Evolutionary conservation across 2,113 vertebrate genomes (phyloP).

Genomic region (Salminus brasiliensis): DNA sequence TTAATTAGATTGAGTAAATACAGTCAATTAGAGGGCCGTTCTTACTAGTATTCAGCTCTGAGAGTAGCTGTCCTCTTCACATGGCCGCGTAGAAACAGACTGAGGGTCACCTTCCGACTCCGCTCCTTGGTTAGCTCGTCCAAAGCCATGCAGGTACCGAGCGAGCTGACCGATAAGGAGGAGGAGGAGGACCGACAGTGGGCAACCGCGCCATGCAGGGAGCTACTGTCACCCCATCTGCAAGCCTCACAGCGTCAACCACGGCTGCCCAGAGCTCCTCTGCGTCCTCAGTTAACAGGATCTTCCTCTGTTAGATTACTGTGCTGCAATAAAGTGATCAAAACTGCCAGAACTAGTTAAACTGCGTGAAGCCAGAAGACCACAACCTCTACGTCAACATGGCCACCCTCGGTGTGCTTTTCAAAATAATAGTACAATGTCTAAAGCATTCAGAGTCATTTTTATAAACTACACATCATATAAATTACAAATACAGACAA

Average conservation of each 20-base stretch:
- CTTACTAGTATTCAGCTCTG: background rate
- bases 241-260: background rate
- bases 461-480: background rate
- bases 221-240: background rate
- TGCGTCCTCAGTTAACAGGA: background rate
- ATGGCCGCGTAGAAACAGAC: background rate
- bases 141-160: background rate
- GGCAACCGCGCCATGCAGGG: background rate
- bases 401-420: background rate
- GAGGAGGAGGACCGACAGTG: background rate
- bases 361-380: conserved; percentile 12
- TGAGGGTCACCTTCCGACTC: background rate
- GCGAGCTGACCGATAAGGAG: background rate
- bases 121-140: background rate
- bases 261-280: background rate
- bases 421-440: conserved; percentile 48
- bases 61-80: background rate
- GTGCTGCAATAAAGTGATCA: background rate
- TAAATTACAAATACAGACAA: background rate
- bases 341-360: background rate
- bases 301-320: background rate
- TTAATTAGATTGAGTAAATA: background rate
- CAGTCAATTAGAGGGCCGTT: background rate
- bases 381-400: background rate
- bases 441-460: background rate